Evolutionary conservation across 2,888 invertebrate genomes (phyloP), one percentile per base, ranked within the genome.

Genomic region (Drosophila dives): DNA sequence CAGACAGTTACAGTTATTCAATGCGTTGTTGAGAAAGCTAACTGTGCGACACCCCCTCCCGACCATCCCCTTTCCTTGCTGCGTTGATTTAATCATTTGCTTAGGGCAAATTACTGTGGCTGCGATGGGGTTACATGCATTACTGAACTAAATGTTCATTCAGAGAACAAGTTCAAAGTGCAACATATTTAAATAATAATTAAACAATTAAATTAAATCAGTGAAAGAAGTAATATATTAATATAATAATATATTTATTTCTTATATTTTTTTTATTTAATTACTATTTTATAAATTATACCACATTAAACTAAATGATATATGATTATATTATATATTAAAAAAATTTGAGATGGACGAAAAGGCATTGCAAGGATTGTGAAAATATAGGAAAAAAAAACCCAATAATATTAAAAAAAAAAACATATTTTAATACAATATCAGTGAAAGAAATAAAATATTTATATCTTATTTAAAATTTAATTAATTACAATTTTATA

Each of bases 51-150:
- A 7, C 26, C 20, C 1, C 20, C 5, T 15, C 2, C 5, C 10
- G 8, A 3, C 15, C 32, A 2, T 7, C 5, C 23, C 12, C 2
- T 5, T 8, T 33, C 38, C 48, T 3, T 53, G 11, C 23, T 34
- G 51, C 23, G 11, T 2, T n/a, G 40, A 36, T 42, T 53, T 29
- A 45, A 60, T 6, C 36, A 36, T 38, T 60, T 36, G 34, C 36
- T 20, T 29, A 15, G 15, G 23, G 7, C 40, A 26, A 34, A 50
- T 62, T 62, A 29, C 3, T 8, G 29, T 17, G 40, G 20, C 55
- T 40, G 17, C 29, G 32, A 42, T n/a, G 56, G 56, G 40, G 29
- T 56, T 51, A 33, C 8, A 51, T 33, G 51, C 51, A 33, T 51
- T 51, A 2, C 8, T 51, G 51, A 32, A 20, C 29, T 51, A 32